phyloP scores from a whole-genome alignment of 2,113 vertebrate genomes.

The Speoplatyrhinus poulsoni region DNA sequence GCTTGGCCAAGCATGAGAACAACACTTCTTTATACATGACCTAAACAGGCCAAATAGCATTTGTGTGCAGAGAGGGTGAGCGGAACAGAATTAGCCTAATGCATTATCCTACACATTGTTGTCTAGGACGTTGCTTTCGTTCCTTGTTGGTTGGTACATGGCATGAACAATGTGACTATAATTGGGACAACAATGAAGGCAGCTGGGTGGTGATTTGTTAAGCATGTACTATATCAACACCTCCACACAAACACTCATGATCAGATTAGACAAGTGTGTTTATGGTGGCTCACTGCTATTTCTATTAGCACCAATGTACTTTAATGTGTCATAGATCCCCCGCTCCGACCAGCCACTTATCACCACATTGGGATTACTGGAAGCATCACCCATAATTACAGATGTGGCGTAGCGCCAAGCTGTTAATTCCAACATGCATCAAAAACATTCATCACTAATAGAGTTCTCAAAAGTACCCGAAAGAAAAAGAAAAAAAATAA shows the following conservation, averaged over 20 bases:
- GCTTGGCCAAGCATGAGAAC: conserved; percentile 13
- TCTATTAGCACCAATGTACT: conserved; percentile 66
- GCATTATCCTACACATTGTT: conserved; percentile 37
- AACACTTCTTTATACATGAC: conserved; percentile 35
- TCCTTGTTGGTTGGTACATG: conserved; percentile 58
- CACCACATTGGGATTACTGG: conserved; percentile 70
- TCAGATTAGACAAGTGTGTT: conserved; percentile 63
- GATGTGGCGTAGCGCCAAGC: conserved; percentile 43
- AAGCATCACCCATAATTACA: conserved; percentile 68
- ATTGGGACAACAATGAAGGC: conserved; percentile 42
- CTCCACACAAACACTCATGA: conserved; percentile 27
- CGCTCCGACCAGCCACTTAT: conserved; percentile 42
- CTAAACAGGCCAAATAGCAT: conserved; percentile 13
- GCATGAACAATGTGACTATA: conserved; percentile 57
- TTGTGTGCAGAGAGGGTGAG: conserved; percentile 24
- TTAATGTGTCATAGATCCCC: conserved; percentile 33
- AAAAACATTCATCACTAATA: conserved; percentile 68
- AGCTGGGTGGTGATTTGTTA: conserved; percentile 45
- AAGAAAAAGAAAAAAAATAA: conserved; percentile 68
- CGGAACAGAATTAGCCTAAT: conserved; percentile 44
- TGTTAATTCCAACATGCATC: conserved; percentile 64
- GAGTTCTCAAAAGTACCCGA: conserved; percentile 43
- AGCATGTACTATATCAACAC: conserved; percentile 21
- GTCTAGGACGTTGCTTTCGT: conserved; percentile 37
- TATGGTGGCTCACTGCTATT: conserved; percentile 40